Conservation (phyloP, 2,888 invertebrate genomes). For the Aromia moschata region DNA sequence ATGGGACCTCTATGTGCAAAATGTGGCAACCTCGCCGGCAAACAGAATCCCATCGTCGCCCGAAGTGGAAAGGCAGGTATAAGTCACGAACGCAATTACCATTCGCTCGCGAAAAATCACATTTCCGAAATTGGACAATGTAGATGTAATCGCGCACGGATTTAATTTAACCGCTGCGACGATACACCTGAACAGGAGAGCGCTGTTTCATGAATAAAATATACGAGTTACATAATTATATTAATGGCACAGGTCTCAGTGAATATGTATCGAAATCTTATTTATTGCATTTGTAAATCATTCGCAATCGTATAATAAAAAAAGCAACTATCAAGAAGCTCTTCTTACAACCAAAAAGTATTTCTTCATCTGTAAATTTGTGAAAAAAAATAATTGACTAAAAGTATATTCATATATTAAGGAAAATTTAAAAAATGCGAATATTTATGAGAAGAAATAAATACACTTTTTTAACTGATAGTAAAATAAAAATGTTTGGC, state of each 20-base stretch:
- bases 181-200: conserved; percentile 1
- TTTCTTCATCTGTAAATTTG: too few relatives aligned
- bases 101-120: conserved; percentile 25
- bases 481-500: too few relatives aligned
- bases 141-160: conserved; percentile 11
- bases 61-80: conserved; percentile 32
- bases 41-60: too few relatives aligned
- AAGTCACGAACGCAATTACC: conserved; percentile 35
- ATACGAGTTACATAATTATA: conserved; percentile 32
- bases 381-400: too few relatives aligned
- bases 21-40: conserved; percentile 15
- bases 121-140: conserved; percentile 14
- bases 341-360: too few relatives aligned
- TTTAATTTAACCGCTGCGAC: conserved; percentile 8
- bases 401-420: too few relatives aligned
- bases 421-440: too few relatives aligned
- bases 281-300: background rate
- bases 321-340: too few relatives aligned
- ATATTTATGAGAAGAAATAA: too few relatives aligned
- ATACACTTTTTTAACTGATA: too few relatives aligned
- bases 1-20: too few relatives aligned
- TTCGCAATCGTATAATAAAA: too few relatives aligned
- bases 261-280: conserved; percentile 13
- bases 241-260: conserved; percentile 28
- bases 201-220: conserved; percentile 32